A percentile compares a stretch with the other conserved stretches of the same genome.
These are phyloP conservation scores for Aphis gossypii DNA, from an alignment of 1,140 invertebrate species.

Conservation along the genomic window DNA sequence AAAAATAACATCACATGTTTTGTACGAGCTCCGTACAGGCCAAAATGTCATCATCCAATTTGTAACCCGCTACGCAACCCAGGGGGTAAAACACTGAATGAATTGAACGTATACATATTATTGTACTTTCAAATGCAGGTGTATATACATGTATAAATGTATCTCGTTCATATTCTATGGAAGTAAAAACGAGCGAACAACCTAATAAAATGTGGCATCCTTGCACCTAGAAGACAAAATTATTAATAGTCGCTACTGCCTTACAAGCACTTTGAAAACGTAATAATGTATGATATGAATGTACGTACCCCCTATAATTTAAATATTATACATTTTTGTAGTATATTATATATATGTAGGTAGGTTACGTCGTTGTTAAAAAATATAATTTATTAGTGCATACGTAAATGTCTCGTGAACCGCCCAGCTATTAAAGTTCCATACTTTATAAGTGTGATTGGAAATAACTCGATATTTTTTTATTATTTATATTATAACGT, in stretches of 20 bases:
- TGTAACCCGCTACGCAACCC: constrained; percentile 50
- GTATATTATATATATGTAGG: not conserved
- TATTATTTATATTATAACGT: not conserved
- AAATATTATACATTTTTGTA: not conserved
- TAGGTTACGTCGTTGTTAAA: not conserved
- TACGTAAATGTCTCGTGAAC: not conserved
- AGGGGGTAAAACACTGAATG: constrained; percentile 43
- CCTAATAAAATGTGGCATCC: constrained; percentile 49
- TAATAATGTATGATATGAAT: not conserved
- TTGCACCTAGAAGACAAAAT: not conserved
- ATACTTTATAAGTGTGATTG: not conserved
- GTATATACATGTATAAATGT: not conserved
- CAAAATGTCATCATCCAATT: constrained; percentile 54
- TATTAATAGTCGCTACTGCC: constrained; percentile 18
- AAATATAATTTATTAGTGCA: constrained; percentile 42
- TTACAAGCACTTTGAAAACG: not conserved
- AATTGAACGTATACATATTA: constrained; percentile 9
- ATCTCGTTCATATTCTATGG: not conserved
- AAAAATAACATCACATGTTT: constrained; percentile 24
- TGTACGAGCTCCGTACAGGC: no score
- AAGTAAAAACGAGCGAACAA: constrained; percentile 36
- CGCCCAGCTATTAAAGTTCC: constrained; percentile 7
- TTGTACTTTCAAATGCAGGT: not conserved
- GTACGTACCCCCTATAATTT: not conserved
- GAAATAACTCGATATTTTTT: not conserved